Base-by-base conservation (phyloP, 2,888 invertebrate species). In the Eristalis arbustorum region DNA sequence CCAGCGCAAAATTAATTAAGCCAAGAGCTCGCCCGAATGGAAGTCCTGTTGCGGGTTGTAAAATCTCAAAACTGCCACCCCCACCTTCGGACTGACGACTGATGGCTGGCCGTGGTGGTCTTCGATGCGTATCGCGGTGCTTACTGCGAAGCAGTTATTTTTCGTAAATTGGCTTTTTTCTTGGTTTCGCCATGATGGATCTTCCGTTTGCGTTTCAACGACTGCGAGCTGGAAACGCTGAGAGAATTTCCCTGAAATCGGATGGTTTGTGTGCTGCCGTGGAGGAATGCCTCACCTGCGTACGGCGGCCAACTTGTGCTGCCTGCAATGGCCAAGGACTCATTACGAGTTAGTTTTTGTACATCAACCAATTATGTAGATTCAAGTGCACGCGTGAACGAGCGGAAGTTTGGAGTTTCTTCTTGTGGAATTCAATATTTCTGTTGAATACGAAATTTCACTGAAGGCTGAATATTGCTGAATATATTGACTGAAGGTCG, bases 1-100 rank as follows among this genome's bases (percentile, higher is more conserved):
- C 28, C n/a, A 22, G 56, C 56, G 10, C 13, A 68, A 68, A 56
- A 68, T 68, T 68, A 68, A 68, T 68, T 68, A 68, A 56, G 28
- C 28, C 28, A 34, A 56, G 56, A 25, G 23, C 59, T 23, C 13
- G 59, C 6, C 59, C 11, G 25, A 28, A 14, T 8, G 68, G 28
- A 22, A 56, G 31, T 31, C 68, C 56, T 68, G 68, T 68, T 49
- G 42, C 18, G 56, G 56, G 56, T 31, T 56, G 31, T 56, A 68
- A 56, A 68, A 56, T 68, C 42, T 67, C 25, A 49, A 67, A 49
- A 67, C 49, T 67, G 67, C 61, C 25, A 23, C 23, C 59, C 13
- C 49, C 49, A 18, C 8, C 49, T 18, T 18, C 49, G 18, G 49
- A 49, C 42, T n/a, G n/a, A 18, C 37, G 13, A 37, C 37, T 37